Evolutionary conservation across 1,140 invertebrate species (phyloP).

Genomic region (Megathymus violae): DNA sequence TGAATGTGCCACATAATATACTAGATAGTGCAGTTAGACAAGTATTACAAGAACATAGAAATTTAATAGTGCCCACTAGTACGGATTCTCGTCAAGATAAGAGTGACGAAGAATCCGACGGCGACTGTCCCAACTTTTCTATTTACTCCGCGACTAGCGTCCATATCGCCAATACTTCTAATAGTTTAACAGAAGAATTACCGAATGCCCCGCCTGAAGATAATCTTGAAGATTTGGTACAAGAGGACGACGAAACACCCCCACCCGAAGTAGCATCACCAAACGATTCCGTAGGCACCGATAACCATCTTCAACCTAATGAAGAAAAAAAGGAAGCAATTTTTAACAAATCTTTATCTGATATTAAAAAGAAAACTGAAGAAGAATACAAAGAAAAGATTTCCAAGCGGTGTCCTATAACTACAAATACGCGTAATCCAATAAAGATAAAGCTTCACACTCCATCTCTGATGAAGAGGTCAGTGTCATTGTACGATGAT

Average conservation of each 20-base stretch:
- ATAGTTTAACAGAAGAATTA: constrained; percentile 39
- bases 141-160: constrained; percentile 92
- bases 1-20: constrained; percentile 59
- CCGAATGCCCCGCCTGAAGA: constrained; percentile 37
- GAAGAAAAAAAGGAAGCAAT: constrained; percentile 26
- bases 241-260: constrained; percentile 66
- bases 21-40: constrained; percentile 72
- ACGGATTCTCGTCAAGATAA: constrained; percentile 35
- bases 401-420: constrained; percentile 73
- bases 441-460: constrained; percentile 79
- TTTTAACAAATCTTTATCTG: constrained; percentile 29
- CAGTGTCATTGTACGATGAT: constrained; percentile 70
- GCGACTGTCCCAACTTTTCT: constrained; percentile 92
- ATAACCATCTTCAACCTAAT: constrained; percentile 1
- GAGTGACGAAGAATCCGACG: constrained; percentile 85
- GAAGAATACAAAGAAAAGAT: constrained; percentile 74
- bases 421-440: constrained; percentile 70
- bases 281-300: constrained; percentile 6
- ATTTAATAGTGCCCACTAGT: constrained; percentile 49
- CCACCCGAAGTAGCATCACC: constrained; percentile 22
- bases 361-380: constrained; percentile 54
- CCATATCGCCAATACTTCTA: constrained; percentile 86
- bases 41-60: constrained; percentile 67
- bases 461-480: constrained; percentile 66
- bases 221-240: constrained; percentile 72